Evolutionary conservation across 1,140 invertebrate genomes (phyloP).

Genomic region (Eueides isabella): DNA sequence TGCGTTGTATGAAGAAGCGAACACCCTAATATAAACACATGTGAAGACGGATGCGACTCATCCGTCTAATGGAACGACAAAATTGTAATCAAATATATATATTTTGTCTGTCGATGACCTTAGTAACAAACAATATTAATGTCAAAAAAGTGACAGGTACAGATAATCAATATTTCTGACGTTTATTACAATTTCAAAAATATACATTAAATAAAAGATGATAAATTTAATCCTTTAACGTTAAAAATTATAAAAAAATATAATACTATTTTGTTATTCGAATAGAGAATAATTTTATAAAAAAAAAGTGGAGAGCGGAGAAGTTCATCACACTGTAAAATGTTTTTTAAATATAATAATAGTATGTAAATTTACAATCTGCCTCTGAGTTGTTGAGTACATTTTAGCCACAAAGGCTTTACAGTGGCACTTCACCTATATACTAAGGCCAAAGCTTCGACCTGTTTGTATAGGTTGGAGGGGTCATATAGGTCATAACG

Average conservation of each 20-base stretch:
- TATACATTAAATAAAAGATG: no score
- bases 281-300: no score
- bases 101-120: conserved; percentile 6
- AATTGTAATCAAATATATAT: conserved; percentile 23
- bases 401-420: conserved; percentile 25
- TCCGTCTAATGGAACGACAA: conserved; percentile 26
- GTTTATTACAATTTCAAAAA: no score
- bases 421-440: conserved; percentile 23
- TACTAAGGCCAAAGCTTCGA: conserved; percentile 21
- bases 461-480: conserved; percentile 15
- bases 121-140: no score
- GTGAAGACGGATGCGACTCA: conserved; percentile 46
- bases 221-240: no score
- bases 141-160: not conserved
- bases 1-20: conserved; percentile 30
- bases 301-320: no score
- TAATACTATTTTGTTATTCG: no score
- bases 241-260: no score
- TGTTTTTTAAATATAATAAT: not conserved
- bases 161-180: not conserved
- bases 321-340: no score
- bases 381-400: not conserved
- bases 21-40: conserved; percentile 50
- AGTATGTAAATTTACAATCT: not conserved
- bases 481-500: conserved; percentile 17